Conservation (phyloP, 2,113 vertebrate species). For the Centropus bengalensis region DNA sequence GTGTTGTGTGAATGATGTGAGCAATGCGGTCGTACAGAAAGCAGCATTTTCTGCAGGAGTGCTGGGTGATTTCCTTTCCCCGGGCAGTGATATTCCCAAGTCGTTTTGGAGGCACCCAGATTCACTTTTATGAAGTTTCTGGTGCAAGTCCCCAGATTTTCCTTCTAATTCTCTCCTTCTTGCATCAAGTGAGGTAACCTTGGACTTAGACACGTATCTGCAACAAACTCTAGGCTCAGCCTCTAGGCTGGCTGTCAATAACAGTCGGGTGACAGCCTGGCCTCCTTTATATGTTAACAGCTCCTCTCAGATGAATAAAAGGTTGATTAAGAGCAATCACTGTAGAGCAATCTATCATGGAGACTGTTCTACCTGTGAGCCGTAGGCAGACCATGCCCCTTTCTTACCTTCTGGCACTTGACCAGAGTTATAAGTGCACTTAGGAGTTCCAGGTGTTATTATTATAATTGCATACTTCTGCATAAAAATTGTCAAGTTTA, state of each 20-base stretch:
- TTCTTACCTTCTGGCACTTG: background rate
- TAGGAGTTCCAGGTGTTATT: background rate
- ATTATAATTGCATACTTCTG: background rate
- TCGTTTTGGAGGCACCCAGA: background rate
- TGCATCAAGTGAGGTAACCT: background rate
- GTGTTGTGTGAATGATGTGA: too few relatives aligned
- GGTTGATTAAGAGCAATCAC: slow-evolving; percentile 41
- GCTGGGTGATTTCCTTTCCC: background rate
- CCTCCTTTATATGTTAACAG: slow-evolving; percentile 27
- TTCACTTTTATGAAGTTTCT: background rate
- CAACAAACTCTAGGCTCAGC: background rate
- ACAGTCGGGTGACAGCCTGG: background rate
- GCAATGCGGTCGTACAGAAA: background rate
- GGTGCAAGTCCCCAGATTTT: background rate
- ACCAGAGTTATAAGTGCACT: background rate
- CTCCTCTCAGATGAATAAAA: background rate
- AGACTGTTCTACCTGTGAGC: slow-evolving; percentile 12
- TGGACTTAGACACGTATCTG: background rate
- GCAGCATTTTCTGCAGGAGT: background rate
- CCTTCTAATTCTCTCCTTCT: background rate
- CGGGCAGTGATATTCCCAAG: background rate
- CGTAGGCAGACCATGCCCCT: background rate
- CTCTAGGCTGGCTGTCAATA: background rate
- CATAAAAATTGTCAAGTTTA: background rate
- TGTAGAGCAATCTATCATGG: background rate